Base-by-base conservation (phyloP, 2,113 vertebrate genomes). In the Hystrix brachyura region DNA sequence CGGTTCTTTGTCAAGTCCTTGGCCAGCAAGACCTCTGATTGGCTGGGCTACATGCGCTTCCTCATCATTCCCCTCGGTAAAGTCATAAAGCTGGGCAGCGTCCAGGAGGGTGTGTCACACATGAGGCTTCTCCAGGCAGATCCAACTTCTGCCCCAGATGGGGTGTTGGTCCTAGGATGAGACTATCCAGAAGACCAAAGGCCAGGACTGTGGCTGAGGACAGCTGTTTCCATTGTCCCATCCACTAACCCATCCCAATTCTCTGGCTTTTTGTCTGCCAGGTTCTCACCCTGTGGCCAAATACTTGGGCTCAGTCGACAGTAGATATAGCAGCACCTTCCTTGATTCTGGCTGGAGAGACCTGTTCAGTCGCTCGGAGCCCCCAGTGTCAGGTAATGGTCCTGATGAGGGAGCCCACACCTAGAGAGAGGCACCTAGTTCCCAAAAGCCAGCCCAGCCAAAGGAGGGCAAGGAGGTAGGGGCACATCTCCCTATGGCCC, bases 1-100 rank as follows among this genome's bases (percentile, higher is more conserved):
- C 99, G 99, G 95, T 99, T 99, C 98, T 99, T 99, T 0, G 99
- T 99, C 98, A 99, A 99, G 83, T 99, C 99, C 71, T 97, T 99
- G 82, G 99, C 99, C 95, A 99, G 98, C 98, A 99, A 99, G 98
- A 99, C 99, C 3, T 99, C 99, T 0, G 99, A 99, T 90, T 99
- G 99, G 99, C 99, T 99, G 46, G 98, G 98, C 97, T 99, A 99
- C 98, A 99, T 99, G 98, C 98, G 99, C 91, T 99, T 99, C 97
- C 99, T 99, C 98, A 99, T 99, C 79, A 97, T 99, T 29, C 99
- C 99, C 14, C 98, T 99, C 5, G 99, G 99, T 99, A 93, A 98
- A 48, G 76, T 98, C 2, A 99, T 99, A 91, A 98, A 48, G 76
- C 98, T 2, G 29, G 38, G 9, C 7, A 7, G 25, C 9, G 15